Evolutionary conservation across 2,888 invertebrate species (phyloP), one percentile per base, ranked within the genome.

Genomic region (Ernsta delagoae): DNA sequence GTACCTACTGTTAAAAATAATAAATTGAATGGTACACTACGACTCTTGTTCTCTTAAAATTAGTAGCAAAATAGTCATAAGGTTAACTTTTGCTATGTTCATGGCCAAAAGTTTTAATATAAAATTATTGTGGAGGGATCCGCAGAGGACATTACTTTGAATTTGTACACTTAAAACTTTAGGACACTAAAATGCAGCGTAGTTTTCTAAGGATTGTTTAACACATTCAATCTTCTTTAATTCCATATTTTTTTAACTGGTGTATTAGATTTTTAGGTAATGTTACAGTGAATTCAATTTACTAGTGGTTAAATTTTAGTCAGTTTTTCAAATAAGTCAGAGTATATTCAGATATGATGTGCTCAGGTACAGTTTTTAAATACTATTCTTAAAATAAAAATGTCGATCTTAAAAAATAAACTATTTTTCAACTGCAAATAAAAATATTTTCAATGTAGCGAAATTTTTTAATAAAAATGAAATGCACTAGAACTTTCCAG

Each of bases 81-180:
- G 50, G 57, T 63, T 59, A 53, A 63, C 50, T 63, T 63, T 59
- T 41, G 24, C 64, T 24, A 36, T 45, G 57, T 65, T 48, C 59
- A 53, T 9, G 57, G 50, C 69, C 4, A 34, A 63, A 69, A 69
- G 63, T 69, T 69, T 69, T 63, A 69, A 69, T 69, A 69, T 45
- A 53, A 69, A 69, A 62, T 69, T 59, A 63, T 69, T 59, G 69
- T 59, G 34, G 41, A 1, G 68, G 63, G 68, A 63, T 12, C 31
- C 63, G 34, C 69, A 53, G 50, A 53, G 50, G 34, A 63, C 68
- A 62, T 68, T 61, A 68, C 63, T 69, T 63, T 63, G 57, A 53
- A 62, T 63, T 69, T 69, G 68, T 63, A 63, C 62, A 43, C 68
- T 69, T 69, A 69, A 59, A 63, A 69, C 34, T 69, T 69, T 34